Evolutionary conservation across 2,888 invertebrate species (phyloP).

Genomic region (Chymomyza fuscimana): DNA sequence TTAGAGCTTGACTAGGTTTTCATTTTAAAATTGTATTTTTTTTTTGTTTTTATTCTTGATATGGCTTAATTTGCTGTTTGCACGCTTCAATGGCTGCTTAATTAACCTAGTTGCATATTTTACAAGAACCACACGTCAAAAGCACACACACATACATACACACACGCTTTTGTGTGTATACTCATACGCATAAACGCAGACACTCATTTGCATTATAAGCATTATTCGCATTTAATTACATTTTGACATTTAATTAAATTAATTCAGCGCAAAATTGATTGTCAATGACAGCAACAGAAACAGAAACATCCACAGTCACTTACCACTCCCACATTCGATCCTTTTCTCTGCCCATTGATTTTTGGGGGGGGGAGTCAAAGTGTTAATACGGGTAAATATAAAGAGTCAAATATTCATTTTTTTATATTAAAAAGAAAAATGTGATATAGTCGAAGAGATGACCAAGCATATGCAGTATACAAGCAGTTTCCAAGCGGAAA

Average conservation of each 20-base stretch:
- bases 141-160: slow-evolving; percentile 18
- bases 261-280: slow-evolving; percentile 64
- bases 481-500: too few relatives aligned
- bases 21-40: slow-evolving; percentile 10
- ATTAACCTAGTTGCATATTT: slow-evolving; percentile 73
- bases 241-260: slow-evolving; percentile 75
- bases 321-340: background rate
- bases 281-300: slow-evolving; percentile 46
- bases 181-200: slow-evolving; percentile 9
- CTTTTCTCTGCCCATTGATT: too few relatives aligned
- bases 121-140: slow-evolving; percentile 39
- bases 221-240: slow-evolving; percentile 68
- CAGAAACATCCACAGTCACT: slow-evolving; percentile 14
- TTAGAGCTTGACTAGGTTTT: background rate
- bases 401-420: too few relatives aligned
- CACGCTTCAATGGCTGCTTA: slow-evolving; percentile 66
- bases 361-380: too few relatives aligned
- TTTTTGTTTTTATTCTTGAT: background rate
- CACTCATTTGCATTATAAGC: slow-evolving; percentile 59
- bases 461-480: too few relatives aligned
- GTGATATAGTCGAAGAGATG: too few relatives aligned
- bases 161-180: background rate
- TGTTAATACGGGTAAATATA: too few relatives aligned
- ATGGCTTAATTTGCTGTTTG: background rate
- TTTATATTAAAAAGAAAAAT: too few relatives aligned